These are phyloP conservation scores for Anastatus disparis DNA, from an alignment of 1,140 invertebrate genomes.

Conservation along the genomic window DNA sequence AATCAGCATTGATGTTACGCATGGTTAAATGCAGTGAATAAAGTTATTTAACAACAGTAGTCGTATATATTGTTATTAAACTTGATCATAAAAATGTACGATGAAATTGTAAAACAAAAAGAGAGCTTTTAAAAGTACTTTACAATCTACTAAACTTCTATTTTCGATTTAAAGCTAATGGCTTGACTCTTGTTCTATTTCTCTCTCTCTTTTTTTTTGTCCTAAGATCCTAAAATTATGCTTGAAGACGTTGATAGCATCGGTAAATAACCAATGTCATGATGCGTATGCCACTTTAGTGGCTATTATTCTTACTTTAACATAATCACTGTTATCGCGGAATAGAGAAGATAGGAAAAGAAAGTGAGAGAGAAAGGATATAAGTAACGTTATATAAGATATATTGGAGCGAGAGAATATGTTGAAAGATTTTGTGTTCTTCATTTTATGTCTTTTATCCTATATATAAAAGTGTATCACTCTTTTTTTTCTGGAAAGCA, in stretches of 20 bases:
- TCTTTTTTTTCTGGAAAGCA: too few species aligned
- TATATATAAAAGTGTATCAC: too few species aligned
- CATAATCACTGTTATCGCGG: conserved; percentile 24
- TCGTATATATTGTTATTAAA: background rate
- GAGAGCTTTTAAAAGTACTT: conserved; percentile 15
- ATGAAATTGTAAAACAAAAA: background rate
- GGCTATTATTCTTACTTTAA: conserved; percentile 38
- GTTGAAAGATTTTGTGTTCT: too few species aligned
- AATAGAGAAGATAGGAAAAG: background rate
- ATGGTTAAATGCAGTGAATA: too few species aligned
- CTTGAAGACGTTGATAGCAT: conserved; percentile 17
- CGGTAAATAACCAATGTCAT: conserved; percentile 31
- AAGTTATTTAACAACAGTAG: too few species aligned
- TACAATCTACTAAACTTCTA: conserved; percentile 11
- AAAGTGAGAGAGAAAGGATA: background rate
- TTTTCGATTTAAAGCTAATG: conserved; percentile 34
- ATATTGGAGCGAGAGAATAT: too few species aligned
- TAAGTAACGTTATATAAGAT: background rate
- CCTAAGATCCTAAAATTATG: conserved; percentile 29
- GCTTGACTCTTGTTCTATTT: too few species aligned
- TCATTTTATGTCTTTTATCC: too few species aligned
- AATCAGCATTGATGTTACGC: too few species aligned
- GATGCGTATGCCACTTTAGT: conserved; percentile 28
- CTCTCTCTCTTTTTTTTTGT: too few species aligned
- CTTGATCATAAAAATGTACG: background rate